Conservation (phyloP, 2,888 invertebrate species). For the Drosophila colorata region DNA sequence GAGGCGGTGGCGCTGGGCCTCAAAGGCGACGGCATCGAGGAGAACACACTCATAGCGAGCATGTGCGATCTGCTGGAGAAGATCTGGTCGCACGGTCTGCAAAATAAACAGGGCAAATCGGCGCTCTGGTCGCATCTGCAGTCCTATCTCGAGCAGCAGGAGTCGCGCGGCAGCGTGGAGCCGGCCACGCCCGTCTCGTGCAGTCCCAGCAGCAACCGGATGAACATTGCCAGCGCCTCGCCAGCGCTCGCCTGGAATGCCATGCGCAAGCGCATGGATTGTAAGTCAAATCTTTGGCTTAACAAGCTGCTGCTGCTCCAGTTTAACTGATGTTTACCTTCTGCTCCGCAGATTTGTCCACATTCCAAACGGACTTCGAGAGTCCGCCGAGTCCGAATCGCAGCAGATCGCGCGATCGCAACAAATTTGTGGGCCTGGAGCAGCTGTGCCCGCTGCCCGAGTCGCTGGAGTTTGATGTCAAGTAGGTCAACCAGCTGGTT, state of each 20-base stretch:
- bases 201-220: slow-evolving; percentile 65
- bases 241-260: slow-evolving; percentile 96
- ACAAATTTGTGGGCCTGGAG: slow-evolving; percentile 85
- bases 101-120: slow-evolving; percentile 98
- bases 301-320: background rate
- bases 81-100: slow-evolving; percentile 98
- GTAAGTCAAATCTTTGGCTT: slow-evolving; percentile 87
- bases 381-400: slow-evolving; percentile 86
- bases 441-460: slow-evolving; percentile 89
- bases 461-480: slow-evolving; percentile 94
- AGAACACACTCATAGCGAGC: slow-evolving; percentile 98
- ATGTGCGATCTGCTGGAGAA: slow-evolving; percentile 98
- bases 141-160: slow-evolving; percentile 94
- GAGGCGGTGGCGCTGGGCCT: slow-evolving; percentile 98
- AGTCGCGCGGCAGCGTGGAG: slow-evolving; percentile 86
- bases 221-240: slow-evolving; percentile 73
- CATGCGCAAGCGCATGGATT: slow-evolving; percentile 95
- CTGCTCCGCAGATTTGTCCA: slow-evolving; percentile 89
- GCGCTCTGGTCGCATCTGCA: slow-evolving; percentile 98
- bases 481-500: slow-evolving; percentile 85
- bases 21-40: slow-evolving; percentile 95
- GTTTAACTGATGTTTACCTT: background rate
- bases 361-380: slow-evolving; percentile 90
- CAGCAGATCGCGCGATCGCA: slow-evolving; percentile 85
- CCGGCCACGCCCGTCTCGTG: slow-evolving; percentile 58